These are phyloP conservation scores for Aulostomus chinensis DNA, from an alignment of 2,797 vertebrate genomes.

Conservation along the genomic window DNA sequence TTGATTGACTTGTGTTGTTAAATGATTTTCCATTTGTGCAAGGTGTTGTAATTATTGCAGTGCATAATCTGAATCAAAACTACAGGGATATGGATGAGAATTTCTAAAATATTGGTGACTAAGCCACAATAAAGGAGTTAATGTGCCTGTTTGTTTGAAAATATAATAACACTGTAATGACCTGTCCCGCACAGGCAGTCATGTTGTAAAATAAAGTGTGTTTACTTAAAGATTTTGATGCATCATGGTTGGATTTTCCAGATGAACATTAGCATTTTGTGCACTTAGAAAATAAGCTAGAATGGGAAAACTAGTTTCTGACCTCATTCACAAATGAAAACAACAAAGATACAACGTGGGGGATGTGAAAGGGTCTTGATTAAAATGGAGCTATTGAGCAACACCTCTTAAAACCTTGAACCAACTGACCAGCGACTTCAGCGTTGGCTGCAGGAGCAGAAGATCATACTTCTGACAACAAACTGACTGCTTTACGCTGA, in stretches of 20 bases:
- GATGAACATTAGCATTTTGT: background rate
- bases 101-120: slow-evolving; percentile 51
- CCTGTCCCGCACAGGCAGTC: slow-evolving; percentile 46
- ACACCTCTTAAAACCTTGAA: too few species aligned
- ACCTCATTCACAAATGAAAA: too few species aligned
- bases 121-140: slow-evolving; percentile 53
- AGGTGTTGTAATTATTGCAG: slow-evolving; percentile 65
- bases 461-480: too few species aligned
- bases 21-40: slow-evolving; percentile 59
- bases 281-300: too few species aligned
- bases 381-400: too few species aligned
- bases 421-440: too few species aligned
- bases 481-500: slow-evolving; percentile 1
- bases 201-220: slow-evolving; percentile 74
- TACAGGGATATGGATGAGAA: slow-evolving; percentile 47
- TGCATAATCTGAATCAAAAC: slow-evolving; percentile 51
- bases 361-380: too few species aligned
- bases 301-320: too few species aligned
- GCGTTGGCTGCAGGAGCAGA: too few species aligned
- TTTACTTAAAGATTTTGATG: slow-evolving; percentile 55
- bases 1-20: slow-evolving; percentile 53
- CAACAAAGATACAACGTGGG: too few species aligned
- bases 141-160: slow-evolving; percentile 72
- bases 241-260: slow-evolving; percentile 1
- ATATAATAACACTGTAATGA: slow-evolving; percentile 62